Conservation (phyloP, 2,888 invertebrate species). For the Ischnura elegans region DNA sequence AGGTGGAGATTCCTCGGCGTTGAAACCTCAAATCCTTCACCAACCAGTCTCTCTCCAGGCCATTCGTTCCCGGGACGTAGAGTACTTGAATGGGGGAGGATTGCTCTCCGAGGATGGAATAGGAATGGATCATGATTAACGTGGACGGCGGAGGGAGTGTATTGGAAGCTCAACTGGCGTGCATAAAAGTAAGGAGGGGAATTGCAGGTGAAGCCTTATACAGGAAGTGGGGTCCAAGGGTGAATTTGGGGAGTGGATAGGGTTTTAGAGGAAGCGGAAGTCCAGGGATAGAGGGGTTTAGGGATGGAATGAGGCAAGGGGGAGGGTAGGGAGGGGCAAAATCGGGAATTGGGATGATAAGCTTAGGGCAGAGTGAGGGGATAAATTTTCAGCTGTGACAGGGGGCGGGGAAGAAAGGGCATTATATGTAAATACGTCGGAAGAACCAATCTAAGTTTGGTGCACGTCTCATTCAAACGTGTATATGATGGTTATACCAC, state of each 20-base stretch:
- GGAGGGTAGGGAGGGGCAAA: background rate
- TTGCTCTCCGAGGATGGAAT: background rate
- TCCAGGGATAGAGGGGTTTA: background rate
- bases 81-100: background rate
- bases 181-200: background rate
- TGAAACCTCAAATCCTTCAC: no score
- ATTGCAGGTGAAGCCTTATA: background rate
- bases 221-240: background rate
- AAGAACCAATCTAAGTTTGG: background rate
- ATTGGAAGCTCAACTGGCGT: background rate
- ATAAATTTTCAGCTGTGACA: background rate
- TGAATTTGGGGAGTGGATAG: background rate
- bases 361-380: background rate
- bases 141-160: background rate
- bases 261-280: background rate
- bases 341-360: conserved; percentile 31
- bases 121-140: conserved; percentile 64
- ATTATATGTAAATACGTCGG: background rate
- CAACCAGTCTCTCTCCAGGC: no score
- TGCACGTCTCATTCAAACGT: background rate
- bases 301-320: background rate
- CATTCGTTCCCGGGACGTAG: no score
- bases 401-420: background rate
- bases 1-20: no score
- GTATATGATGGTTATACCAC: background rate